Evolutionary conservation across 1,140 invertebrate genomes (phyloP).

Genomic region (Planococcus citri): DNA sequence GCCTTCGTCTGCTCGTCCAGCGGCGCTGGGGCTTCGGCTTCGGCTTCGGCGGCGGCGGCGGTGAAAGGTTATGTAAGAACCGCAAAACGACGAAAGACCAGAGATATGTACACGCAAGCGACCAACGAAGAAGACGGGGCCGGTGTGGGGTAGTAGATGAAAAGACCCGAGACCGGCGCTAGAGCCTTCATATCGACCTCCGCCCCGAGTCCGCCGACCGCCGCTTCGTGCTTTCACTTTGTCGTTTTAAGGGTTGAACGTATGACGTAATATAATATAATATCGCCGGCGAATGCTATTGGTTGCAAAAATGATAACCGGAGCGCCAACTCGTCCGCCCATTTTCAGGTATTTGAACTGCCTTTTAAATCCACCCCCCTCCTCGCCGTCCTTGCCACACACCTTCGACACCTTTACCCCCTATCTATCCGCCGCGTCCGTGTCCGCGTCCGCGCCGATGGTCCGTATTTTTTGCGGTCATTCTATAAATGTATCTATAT

Average conservation of each 20-base stretch:
- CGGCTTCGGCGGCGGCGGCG: not conserved
- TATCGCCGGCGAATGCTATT: not conserved
- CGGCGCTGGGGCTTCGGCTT: not conserved
- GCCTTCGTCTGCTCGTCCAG: not conserved
- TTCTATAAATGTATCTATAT: not conserved
- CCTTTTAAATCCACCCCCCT: not conserved
- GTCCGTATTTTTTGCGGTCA: not conserved
- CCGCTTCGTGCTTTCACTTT: not conserved
- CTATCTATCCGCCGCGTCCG: no score
- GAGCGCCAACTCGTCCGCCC: constrained; percentile 2
- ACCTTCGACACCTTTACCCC: no score
- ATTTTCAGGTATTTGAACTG: constrained; percentile 12
- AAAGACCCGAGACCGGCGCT: not conserved
- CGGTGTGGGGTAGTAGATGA: not conserved
- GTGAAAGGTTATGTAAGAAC: constrained; percentile 11
- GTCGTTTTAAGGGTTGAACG: constrained; percentile 9
- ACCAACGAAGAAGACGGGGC: not conserved
- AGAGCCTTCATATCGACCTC: constrained; percentile 15
- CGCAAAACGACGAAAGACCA: constrained; percentile 10
- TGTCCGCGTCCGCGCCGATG: not conserved
- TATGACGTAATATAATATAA: constrained; percentile 21
- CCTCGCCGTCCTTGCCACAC: not conserved
- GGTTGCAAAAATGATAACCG: constrained; percentile 11
- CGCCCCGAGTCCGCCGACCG: not conserved
- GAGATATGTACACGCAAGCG: not conserved